Evolutionary conservation across 2,797 vertebrate genomes (phyloP).

Genomic region (Pelobates cultripes): DNA sequence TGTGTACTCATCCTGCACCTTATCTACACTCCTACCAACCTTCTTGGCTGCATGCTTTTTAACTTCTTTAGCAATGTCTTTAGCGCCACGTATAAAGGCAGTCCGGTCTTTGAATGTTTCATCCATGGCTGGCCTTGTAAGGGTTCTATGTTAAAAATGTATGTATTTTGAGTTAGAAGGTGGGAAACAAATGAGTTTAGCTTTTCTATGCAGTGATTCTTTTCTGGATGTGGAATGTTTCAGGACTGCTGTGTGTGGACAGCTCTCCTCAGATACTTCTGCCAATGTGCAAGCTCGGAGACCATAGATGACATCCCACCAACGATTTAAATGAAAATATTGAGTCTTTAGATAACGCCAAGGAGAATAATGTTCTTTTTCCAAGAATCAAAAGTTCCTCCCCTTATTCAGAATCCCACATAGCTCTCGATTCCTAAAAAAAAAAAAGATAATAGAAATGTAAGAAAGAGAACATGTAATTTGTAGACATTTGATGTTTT

Average conservation of each 20-base stretch:
- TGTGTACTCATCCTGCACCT: slow-evolving; percentile 90
- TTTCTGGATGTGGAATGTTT: not conserved
- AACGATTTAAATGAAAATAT: not conserved
- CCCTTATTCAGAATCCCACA: not conserved
- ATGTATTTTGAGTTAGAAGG: not conserved
- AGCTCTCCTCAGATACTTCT: slow-evolving; percentile 5
- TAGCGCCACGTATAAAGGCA: slow-evolving; percentile 93
- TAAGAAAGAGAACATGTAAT: not conserved
- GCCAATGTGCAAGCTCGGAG: not conserved
- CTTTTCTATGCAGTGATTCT: not conserved
- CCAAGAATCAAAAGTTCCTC: not conserved
- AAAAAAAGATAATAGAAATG: not conserved
- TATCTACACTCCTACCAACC: slow-evolving; percentile 85
- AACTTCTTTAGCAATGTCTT: slow-evolving; percentile 96
- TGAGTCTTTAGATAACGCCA: not conserved
- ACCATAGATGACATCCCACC: slow-evolving; percentile 7
- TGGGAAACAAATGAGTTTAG: no score
- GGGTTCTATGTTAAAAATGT: not conserved
- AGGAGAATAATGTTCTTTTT: not conserved
- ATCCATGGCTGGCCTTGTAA: slow-evolving; percentile 76
- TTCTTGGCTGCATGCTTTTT: slow-evolving; percentile 92
- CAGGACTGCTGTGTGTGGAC: not conserved
- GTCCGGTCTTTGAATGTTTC: slow-evolving; percentile 88
- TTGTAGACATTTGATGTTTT: no score
- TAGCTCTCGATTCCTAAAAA: slow-evolving; percentile 22